Conservation (phyloP, 2,888 invertebrate species). For the Ditula angustiorana region DNA sequence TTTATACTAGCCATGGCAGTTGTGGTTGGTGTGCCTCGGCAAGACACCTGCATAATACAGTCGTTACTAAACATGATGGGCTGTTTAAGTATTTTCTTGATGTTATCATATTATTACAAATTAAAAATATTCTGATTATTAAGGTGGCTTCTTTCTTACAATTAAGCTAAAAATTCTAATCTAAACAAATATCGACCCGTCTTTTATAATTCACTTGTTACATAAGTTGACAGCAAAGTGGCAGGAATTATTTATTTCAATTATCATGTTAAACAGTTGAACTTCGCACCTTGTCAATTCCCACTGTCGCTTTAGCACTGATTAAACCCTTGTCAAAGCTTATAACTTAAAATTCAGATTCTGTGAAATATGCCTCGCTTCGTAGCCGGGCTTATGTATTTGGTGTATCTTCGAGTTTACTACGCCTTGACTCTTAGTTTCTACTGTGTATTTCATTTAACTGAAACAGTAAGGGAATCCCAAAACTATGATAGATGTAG, state of each 20-base stretch:
- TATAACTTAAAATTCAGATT: conserved; percentile 13
- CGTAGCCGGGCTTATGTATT: neutral
- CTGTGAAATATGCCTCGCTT: conserved; percentile 1
- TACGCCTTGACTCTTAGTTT: neutral
- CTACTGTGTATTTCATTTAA: neutral
- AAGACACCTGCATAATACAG: conserved; percentile 14
- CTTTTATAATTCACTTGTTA: neutral
- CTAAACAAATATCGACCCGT: neutral
- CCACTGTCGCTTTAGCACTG: conserved; percentile 8
- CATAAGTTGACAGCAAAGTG: neutral
- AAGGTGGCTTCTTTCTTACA: neutral
- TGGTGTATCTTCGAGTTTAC: neutral
- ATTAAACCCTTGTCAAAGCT: conserved; percentile 32
- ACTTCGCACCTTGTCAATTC: conserved; percentile 27
- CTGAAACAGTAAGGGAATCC: too few species aligned
- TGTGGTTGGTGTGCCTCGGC: conserved; percentile 14
- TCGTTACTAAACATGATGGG: conserved; percentile 22
- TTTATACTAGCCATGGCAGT: conserved; percentile 10
- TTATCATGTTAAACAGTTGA: conserved; percentile 17
- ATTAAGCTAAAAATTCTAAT: neutral
- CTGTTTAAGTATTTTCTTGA: conserved; percentile 2
- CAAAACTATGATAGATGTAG: neutral
- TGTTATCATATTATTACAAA: neutral
- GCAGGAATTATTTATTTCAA: conserved; percentile 31
- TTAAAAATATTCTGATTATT: neutral